These are phyloP conservation scores for Pandemis cinnamomeana DNA, from an alignment of 2,888 invertebrate genomes.

Conservation along the genomic window DNA sequence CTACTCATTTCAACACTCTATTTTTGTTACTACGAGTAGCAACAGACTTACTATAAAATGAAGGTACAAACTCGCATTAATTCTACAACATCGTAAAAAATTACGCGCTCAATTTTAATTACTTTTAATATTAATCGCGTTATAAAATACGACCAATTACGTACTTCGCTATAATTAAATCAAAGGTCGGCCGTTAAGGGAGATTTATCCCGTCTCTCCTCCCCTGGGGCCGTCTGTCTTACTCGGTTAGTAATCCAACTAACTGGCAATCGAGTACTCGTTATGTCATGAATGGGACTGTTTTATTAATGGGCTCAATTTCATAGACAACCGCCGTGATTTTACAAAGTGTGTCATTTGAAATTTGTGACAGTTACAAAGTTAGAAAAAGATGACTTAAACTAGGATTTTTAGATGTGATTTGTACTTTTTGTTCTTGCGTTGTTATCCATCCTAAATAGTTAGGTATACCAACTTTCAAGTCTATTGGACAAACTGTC, in stretches of 20 bases:
- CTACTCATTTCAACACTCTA: too few species aligned
- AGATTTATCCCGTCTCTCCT: neutral
- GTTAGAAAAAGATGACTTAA: too few species aligned
- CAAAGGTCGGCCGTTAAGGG: conserved; percentile 7
- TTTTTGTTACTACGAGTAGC: too few species aligned
- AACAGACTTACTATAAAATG: too few species aligned
- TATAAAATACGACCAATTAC: conserved; percentile 2
- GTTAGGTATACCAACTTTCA: too few species aligned
- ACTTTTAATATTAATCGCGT: conserved; percentile 9
- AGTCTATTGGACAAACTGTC: too few species aligned
- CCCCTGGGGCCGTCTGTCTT: conserved; percentile 15
- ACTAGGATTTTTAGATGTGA: too few species aligned
- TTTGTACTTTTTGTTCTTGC: too few species aligned
- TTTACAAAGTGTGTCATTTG: too few species aligned
- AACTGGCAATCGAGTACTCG: conserved; percentile 12
- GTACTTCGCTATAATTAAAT: conserved; percentile 25
- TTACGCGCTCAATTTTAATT: neutral
- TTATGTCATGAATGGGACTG: neutral
- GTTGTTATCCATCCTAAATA: too few species aligned
- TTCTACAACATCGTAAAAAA: neutral
- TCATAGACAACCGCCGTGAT: neutral
- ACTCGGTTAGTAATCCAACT: conserved; percentile 19
- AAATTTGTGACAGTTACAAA: too few species aligned
- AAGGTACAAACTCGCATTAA: neutral
- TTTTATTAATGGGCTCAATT: neutral